phyloP scores from a whole-genome alignment of 1,140 invertebrate genomes.

The Pseudomyrmex concolor region DNA sequence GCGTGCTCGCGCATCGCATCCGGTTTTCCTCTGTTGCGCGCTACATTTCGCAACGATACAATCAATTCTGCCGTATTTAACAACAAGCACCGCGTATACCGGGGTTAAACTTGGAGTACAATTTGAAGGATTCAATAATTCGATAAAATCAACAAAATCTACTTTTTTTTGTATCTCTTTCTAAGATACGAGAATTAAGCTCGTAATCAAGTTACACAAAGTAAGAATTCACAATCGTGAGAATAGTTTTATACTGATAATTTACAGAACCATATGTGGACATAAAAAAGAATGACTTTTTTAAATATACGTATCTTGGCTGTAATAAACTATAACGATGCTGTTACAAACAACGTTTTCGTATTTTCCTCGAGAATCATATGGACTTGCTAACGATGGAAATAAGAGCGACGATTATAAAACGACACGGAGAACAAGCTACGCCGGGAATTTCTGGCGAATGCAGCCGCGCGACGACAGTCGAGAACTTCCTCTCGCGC shows the following conservation, averaged over 20 bases:
- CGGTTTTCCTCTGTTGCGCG: conserved; percentile 19
- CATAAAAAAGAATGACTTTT: no score
- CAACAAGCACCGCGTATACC: neutral
- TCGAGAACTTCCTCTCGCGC: conserved; percentile 34
- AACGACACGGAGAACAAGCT: conserved; percentile 56
- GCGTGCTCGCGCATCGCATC: conserved; percentile 20
- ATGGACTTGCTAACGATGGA: conserved; percentile 16
- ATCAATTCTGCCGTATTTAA: conserved; percentile 36
- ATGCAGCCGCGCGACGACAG: conserved; percentile 43
- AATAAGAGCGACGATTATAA: conserved; percentile 69
- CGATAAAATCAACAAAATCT: no score
- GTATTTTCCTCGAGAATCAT: neutral
- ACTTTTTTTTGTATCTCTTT: no score
- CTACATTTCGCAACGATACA: conserved; percentile 24
- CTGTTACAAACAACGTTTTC: conserved; percentile 4
- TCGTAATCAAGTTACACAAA: no score
- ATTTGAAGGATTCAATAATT: neutral
- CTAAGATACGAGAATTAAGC: no score
- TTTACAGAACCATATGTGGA: no score
- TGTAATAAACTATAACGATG: neutral
- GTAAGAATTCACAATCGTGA: neutral
- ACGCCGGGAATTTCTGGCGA: conserved; percentile 16
- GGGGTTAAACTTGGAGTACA: conserved; percentile 13
- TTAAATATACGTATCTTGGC: no score
- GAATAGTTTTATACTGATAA: neutral